Conservation (phyloP, 2,888 invertebrate species). For the Pheosia tremula region DNA sequence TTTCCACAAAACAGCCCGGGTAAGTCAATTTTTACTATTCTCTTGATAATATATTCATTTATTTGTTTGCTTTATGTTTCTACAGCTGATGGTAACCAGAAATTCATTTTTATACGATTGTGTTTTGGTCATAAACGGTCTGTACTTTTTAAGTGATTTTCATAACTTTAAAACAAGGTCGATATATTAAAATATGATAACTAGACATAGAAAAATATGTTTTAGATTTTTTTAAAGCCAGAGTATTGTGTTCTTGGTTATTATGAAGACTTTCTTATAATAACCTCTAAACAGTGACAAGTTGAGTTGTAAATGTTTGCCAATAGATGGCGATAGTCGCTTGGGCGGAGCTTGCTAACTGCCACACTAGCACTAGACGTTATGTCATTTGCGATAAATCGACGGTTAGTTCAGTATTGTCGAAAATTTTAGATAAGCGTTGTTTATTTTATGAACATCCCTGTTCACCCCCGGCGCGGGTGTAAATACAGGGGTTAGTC, state of each 20-base stretch:
- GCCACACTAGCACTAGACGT: slow-evolving; percentile 49
- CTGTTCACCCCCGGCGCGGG: slow-evolving; percentile 29
- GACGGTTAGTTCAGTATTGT: slow-evolving; percentile 54
- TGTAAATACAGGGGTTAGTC: slow-evolving; percentile 44
- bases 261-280: slow-evolving; percentile 13
- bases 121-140: slow-evolving; percentile 44
- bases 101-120: slow-evolving; percentile 17
- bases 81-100: slow-evolving; percentile 9
- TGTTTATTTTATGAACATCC: slow-evolving; percentile 56
- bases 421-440: slow-evolving; percentile 57
- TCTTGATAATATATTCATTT: neutral
- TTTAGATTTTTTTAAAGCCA: too few species aligned
- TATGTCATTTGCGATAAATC: slow-evolving; percentile 54
- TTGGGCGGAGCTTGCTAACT: slow-evolving; percentile 57
- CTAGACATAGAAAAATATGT: neutral
- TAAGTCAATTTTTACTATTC: slow-evolving; percentile 50
- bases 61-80: neutral
- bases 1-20: slow-evolving; percentile 40
- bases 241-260: neutral
- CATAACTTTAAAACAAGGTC: slow-evolving; percentile 15
- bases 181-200: slow-evolving; percentile 3
- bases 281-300: slow-evolving; percentile 61
- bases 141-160: slow-evolving; percentile 41
- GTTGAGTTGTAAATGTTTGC: slow-evolving; percentile 21
- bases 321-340: slow-evolving; percentile 58